Base-by-base conservation (phyloP, 2,797 vertebrate genomes). In the Poecile montanus region DNA sequence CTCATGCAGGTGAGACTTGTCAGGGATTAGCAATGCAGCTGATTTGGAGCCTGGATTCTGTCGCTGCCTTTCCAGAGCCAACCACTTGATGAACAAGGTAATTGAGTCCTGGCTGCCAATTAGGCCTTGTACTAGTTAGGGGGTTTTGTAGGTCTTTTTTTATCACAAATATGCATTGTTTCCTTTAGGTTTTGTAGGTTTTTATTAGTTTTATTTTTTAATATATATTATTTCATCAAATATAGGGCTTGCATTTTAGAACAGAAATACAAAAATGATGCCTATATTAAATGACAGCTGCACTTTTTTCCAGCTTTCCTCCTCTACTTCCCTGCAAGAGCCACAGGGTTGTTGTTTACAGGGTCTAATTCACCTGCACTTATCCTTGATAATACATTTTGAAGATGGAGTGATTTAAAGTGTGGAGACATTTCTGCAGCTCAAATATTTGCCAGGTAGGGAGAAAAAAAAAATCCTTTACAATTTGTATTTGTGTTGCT, bases 401-500 rank as follows among this genome's bases (percentile, higher is more conserved):
- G 42, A n/a, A 60, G 48, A 42, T 21, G 30, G 10, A 34, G 40
- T 2, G 53, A 45, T 91, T 76, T 75, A 47, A 88, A 84, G 22
- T 4, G 8, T 8, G 15, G n/a, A 66, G 66, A 58, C 20, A 22
- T 74, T 89, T 77, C 54, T 63, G 67, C 56, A 78, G 58, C 45
- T 67, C 57, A 56, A 22, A 44, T 53, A 29, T 60, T 47, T 91
- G 30, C 38, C 63, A 75, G 58, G 66, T 40, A 72, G 48, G 36
- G 75, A 67, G 45, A 14, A 42, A 76, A 79, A 51, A 62, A n/a
- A 75, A 84, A 22, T 1, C 45, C 44, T 47, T 38, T 47, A 4
- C 60, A 82, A 89, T 88, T 86, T 88, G 36, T 88, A 10, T 91
- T 91, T 86, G 91, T 95, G 83, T 74, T 94, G 29, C 57, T 38